Conservation (phyloP, 2,888 invertebrate genomes). For the Nomada ferruginata region DNA sequence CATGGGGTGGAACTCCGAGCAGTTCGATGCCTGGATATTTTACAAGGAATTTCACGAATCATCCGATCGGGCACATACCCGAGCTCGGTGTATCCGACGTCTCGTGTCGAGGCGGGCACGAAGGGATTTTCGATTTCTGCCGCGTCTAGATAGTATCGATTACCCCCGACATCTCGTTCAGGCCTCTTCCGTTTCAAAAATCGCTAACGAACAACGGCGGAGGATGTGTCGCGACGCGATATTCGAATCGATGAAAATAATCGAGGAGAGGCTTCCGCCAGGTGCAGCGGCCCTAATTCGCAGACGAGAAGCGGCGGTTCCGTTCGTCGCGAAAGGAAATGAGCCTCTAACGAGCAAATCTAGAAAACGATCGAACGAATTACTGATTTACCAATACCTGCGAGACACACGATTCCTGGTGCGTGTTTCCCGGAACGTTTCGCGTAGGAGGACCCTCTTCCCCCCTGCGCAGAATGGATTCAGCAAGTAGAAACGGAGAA, state of each 20-base stretch:
- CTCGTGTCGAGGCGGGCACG: constrained; percentile 7
- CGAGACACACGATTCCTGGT: constrained; percentile 5
- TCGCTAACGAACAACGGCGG: constrained; percentile 9
- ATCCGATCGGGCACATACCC: constrained; percentile 38
- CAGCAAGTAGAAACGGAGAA: constrained; percentile 37
- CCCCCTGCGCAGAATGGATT: constrained; percentile 35
- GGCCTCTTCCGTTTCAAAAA: not conserved
- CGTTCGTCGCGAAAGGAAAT: constrained; percentile 45
- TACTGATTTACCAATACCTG: constrained; percentile 16
- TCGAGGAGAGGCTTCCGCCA: constrained; percentile 32
- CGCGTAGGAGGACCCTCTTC: constrained; percentile 2
- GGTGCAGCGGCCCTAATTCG: constrained; percentile 53
- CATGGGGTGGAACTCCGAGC: not conserved
- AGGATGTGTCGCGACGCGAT: constrained; percentile 28
- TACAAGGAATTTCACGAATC: constrained; percentile 16
- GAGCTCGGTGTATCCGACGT: constrained; percentile 42
- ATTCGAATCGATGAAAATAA: constrained; percentile 12
- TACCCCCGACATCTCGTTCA: constrained; percentile 6
- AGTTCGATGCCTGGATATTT: not conserved
- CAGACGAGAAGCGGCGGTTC: constrained; percentile 57
- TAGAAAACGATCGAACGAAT: constrained; percentile 24
- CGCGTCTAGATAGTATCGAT: constrained; percentile 13
- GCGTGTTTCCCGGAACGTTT: not conserved
- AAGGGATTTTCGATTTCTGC: constrained; percentile 23
- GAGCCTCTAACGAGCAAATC: constrained; percentile 38